These are phyloP conservation scores for Drosophila subsilvestris DNA, from an alignment of 2,888 invertebrate species.

Conservation along the genomic window DNA sequence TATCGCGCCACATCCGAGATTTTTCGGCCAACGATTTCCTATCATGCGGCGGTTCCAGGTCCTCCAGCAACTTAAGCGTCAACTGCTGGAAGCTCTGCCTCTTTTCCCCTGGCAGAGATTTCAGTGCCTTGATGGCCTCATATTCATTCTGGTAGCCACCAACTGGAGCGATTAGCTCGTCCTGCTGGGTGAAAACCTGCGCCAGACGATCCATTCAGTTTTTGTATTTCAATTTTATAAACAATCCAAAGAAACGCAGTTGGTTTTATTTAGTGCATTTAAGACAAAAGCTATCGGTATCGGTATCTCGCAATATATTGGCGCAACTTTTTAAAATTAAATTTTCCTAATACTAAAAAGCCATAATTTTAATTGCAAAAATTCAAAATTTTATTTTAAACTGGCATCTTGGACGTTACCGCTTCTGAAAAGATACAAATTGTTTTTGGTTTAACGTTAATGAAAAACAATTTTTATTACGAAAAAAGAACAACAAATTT, in stretches of 20 bases:
- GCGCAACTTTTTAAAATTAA: background rate
- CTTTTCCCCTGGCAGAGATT: constrained; percentile 3
- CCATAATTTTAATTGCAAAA: no score
- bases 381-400: no score
- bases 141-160: constrained; percentile 6
- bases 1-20: constrained; percentile 17
- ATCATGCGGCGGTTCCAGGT: constrained; percentile 12
- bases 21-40: background rate
- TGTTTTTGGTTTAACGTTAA: background rate
- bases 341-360: background rate
- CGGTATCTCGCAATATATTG: background rate
- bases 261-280: constrained; percentile 12
- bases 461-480: no score
- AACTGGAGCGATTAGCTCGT: constrained; percentile 16
- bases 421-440: constrained; percentile 53
- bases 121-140: constrained; percentile 13
- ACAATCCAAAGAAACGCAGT: constrained; percentile 5
- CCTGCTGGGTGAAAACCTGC: constrained; percentile 25
- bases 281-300: background rate
- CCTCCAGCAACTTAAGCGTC: constrained; percentile 3
- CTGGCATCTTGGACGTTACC: background rate
- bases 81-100: background rate
- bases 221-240: background rate
- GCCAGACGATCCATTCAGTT: constrained; percentile 18
- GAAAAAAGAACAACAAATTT: no score